A percentile compares a stretch with the other conserved stretches of the same genome.
phyloP scores from a whole-genome alignment of 2,888 invertebrate species.

The Stictocephala bisonia region DNA sequence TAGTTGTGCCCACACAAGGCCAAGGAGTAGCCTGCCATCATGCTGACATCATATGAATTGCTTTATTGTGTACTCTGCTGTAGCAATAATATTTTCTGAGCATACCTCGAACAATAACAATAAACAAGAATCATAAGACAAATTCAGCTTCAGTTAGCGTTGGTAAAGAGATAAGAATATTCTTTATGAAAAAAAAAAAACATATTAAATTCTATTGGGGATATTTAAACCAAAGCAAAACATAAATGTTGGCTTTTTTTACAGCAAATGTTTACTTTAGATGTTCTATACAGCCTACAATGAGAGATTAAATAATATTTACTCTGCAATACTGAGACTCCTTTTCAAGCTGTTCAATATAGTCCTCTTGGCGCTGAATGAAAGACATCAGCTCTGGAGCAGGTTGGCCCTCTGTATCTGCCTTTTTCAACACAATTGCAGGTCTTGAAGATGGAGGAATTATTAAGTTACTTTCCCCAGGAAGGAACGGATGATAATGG shows the following conservation, averaged over 20 bases:
- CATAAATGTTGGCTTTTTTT: neutral
- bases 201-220: neutral
- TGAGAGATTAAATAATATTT: slow-evolving; percentile 58
- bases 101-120: too few relatives aligned
- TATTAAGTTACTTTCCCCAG: neutral
- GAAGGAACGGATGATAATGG: slow-evolving; percentile 14
- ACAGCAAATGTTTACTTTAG: neutral
- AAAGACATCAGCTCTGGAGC: slow-evolving; percentile 81
- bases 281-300: too few relatives aligned
- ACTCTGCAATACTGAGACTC: slow-evolving; percentile 87
- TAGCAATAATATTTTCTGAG: too few relatives aligned
- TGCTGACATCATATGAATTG: too few relatives aligned
- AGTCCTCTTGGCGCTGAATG: slow-evolving; percentile 87
- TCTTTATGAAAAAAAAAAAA: too few relatives aligned
- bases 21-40: too few relatives aligned
- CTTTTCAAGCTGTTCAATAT: slow-evolving; percentile 86
- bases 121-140: too few relatives aligned
- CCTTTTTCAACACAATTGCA: slow-evolving; percentile 22
- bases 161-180: too few relatives aligned
- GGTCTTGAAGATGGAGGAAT: slow-evolving; percentile 1
- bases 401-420: slow-evolving; percentile 57
- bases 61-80: too few relatives aligned
- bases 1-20: too few relatives aligned
- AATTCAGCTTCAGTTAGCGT: too few relatives aligned
- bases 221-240: neutral